phyloP scores from a whole-genome alignment of 1,140 invertebrate genomes.

The Neodiprion fabricii region DNA sequence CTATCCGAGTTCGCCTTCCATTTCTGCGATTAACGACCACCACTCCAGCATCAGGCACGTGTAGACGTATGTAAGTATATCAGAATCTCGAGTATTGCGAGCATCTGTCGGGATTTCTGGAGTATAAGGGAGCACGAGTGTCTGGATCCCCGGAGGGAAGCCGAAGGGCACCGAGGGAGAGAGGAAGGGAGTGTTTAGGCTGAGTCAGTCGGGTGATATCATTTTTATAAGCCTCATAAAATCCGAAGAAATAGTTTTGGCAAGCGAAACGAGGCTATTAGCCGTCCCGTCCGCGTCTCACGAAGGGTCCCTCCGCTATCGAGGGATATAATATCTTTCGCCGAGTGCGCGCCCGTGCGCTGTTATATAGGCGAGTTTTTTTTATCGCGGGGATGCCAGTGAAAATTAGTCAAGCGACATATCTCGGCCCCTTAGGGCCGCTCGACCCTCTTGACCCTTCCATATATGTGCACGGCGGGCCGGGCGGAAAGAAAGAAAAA shows the following conservation, averaged over 20 bases:
- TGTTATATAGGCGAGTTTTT: background rate
- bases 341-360: too few relatives aligned
- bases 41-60: too few relatives aligned
- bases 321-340: background rate
- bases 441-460: conserved; percentile 6
- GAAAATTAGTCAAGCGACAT: conserved; percentile 7
- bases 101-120: too few relatives aligned
- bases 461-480: background rate
- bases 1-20: too few relatives aligned
- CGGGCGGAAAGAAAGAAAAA: background rate
- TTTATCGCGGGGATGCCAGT: conserved; percentile 6
- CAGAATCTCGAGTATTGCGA: too few relatives aligned
- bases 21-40: too few relatives aligned
- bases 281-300: background rate
- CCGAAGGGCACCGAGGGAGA: background rate
- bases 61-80: too few relatives aligned
- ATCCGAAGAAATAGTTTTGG: conserved; percentile 27
- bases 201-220: conserved; percentile 32
- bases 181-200: background rate
- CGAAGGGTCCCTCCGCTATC: background rate
- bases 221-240: conserved; percentile 56
- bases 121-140: too few relatives aligned
- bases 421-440: background rate
- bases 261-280: background rate
- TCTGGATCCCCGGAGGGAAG: too few relatives aligned